Evolutionary conservation across 2,797 vertebrate genomes (phyloP), one percentile per base, ranked within the genome.

Genomic region (Chloroceryle amazona): DNA sequence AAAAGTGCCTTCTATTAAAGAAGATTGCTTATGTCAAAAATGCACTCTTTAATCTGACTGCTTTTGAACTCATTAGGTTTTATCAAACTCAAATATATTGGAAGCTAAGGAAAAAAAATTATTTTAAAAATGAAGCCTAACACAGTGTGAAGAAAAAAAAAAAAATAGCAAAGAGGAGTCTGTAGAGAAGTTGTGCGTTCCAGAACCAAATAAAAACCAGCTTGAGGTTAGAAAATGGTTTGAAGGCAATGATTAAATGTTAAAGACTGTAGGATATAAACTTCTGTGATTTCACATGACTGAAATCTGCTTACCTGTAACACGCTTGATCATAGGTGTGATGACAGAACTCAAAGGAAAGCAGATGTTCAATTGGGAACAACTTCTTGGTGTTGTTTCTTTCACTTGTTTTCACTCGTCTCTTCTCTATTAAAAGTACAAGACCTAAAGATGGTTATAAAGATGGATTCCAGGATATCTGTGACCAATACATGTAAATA

Each of bases 11-110:
- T 89, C 75, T 86, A 58, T 89, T 92, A 93, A 95, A 87, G 83
- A 80, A 96, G 86, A 95, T 94, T 85, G 74, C 81, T 83, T 81
- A 67, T 89, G 89, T 94, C 74, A 95, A 80, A 96, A 94, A 96
- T 82, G 52, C 16, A 4, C n/a, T 18, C 71, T 91, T 87, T 84
- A 96, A 94, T 97, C 78, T 63, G 55, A 37, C 89, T 94, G 81
- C 47, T 67, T 96, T 89, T 87, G 83, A 92, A 65, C 78, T 94
- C 84, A 71, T 92, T 95, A 92, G 74, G 74, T 85, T 95, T 94
- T 93, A 94, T 96, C 84, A 80, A 89, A 85, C 31, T 76, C 74
- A 63, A 94, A 85, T 90, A 35, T 61, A 87, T 76, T 82, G 89
- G 67, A 85, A 92, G 51, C 49, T 86, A 47, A 51, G 37, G 47